Evolutionary conservation across 2,888 invertebrate species (phyloP).

Genomic region (Aphodius sticticus): DNA sequence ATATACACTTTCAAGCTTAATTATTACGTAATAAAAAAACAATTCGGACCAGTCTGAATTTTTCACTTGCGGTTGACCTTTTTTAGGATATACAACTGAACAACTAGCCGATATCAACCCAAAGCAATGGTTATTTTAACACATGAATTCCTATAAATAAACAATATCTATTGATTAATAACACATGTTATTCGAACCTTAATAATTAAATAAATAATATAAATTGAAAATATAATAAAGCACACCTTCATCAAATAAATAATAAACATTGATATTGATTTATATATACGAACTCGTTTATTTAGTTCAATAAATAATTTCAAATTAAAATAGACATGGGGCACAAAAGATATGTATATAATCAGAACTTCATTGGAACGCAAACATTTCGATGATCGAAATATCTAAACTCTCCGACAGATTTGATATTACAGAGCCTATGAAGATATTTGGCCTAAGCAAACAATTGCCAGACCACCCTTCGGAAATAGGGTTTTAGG

Average conservation of each 20-base stretch:
- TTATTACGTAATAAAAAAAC: no score
- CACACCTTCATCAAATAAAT: background rate
- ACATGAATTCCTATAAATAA: no score
- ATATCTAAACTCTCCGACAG: no score
- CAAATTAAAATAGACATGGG: background rate
- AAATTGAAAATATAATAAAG: background rate
- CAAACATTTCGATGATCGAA: no score
- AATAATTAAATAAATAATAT: background rate
- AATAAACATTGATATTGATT: background rate
- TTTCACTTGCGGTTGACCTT: no score
- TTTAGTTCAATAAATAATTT: background rate
- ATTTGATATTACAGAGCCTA: background rate
- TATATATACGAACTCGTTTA: background rate
- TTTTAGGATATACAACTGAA: no score
- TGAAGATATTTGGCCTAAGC: background rate
- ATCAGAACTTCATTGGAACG: no score
- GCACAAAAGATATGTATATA: background rate
- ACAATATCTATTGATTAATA: no score
- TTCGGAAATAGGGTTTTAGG: background rate
- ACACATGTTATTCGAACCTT: background rate
- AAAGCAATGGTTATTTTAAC: no score
- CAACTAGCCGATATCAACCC: no score
- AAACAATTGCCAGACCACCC: background rate
- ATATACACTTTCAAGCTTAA: no score
- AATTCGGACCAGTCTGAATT: no score